A percentile compares a stretch with the other conserved stretches of the same genome.
These are phyloP conservation scores for Schizotus pectinicornis DNA, from an alignment of 2,888 invertebrate genomes.

Conservation along the genomic window DNA sequence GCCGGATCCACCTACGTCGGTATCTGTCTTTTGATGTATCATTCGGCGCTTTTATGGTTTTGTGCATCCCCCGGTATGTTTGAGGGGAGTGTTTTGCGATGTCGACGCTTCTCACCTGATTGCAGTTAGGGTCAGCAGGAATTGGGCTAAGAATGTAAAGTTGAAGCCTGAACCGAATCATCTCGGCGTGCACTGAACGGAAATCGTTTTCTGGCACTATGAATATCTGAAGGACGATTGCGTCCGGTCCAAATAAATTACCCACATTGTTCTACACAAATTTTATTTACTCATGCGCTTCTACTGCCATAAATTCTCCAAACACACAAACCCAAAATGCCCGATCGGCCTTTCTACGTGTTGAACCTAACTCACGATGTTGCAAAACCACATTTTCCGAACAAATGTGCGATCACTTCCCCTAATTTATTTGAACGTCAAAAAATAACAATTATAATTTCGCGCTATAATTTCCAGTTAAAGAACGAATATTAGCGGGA, in stretches of 20 bases:
- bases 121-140: slow-evolving; percentile 4
- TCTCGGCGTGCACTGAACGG: slow-evolving; percentile 7
- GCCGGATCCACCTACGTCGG: too few relatives aligned
- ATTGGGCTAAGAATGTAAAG: slow-evolving; percentile 17
- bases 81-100: background rate
- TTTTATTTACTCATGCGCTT: slow-evolving; percentile 17
- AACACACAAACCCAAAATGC: background rate
- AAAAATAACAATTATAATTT: too few relatives aligned
- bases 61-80: too few relatives aligned
- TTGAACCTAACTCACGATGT: too few relatives aligned
- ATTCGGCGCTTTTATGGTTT: too few relatives aligned
- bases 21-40: too few relatives aligned
- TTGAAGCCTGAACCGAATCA: slow-evolving; percentile 4
- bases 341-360: background rate
- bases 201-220: slow-evolving; percentile 12
- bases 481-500: too few relatives aligned
- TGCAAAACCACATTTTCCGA: too few relatives aligned
- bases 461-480: too few relatives aligned
- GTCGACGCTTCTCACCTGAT: slow-evolving; percentile 16
- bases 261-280: slow-evolving; percentile 17
- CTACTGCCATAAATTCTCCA: slow-evolving; percentile 5
- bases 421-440: too few relatives aligned
- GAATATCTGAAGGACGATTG: slow-evolving; percentile 17
- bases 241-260: slow-evolving; percentile 18
- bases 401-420: too few relatives aligned